Evolutionary conservation across 2,888 invertebrate species (phyloP).

Genomic region (Thereva unica): DNA sequence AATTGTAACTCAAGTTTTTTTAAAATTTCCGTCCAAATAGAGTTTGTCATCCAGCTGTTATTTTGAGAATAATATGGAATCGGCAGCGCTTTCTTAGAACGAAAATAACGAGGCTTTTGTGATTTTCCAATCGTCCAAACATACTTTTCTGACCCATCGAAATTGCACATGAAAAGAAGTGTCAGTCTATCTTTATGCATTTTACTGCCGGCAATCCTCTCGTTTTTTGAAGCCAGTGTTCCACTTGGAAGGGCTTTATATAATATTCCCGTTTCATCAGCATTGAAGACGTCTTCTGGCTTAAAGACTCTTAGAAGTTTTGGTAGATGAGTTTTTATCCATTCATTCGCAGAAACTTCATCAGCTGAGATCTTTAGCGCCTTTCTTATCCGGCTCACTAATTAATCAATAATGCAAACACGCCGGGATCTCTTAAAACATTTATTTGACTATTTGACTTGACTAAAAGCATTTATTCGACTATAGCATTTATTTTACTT

Average conservation of each 20-base stretch:
- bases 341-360: neutral
- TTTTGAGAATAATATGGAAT: too few relatives aligned
- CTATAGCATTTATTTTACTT: too few relatives aligned
- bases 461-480: too few relatives aligned
- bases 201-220: neutral
- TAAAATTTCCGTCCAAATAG: neutral
- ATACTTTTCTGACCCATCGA: slow-evolving; percentile 1
- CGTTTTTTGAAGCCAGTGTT: slow-evolving; percentile 1
- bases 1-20: neutral
- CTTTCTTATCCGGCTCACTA: too few relatives aligned
- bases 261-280: neutral
- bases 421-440: too few relatives aligned
- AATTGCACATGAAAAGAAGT: slow-evolving; percentile 1
- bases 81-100: neutral
- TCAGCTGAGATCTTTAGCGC: neutral
- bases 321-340: neutral
- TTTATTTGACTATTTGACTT: too few relatives aligned
- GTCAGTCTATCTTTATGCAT: neutral
- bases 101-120: neutral
- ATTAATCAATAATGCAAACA: too few relatives aligned
- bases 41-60: neutral
- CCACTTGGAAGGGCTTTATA: neutral
- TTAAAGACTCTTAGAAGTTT: neutral
- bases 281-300: too few relatives aligned
- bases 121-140: neutral